Evolutionary conservation across 2,113 vertebrate genomes (phyloP), one percentile per base, ranked within the genome.

Genomic region (Bombycilla garrulus): DNA sequence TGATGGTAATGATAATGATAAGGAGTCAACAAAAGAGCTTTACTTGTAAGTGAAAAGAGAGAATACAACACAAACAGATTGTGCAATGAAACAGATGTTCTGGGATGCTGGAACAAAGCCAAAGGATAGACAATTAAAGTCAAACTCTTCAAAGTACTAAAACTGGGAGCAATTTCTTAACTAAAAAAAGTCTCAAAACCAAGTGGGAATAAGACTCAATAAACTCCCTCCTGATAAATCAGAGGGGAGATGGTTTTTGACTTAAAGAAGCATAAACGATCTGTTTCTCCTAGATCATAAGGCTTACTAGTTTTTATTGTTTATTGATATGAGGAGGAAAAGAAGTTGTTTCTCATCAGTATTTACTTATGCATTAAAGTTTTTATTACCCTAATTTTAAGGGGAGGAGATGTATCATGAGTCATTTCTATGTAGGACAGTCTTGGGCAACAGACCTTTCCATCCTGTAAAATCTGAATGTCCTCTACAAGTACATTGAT

Each of bases 341-440:
- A 60, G 3, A 65, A 85, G 33, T 71, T 92, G 40, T 74, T 94
- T 91, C 69, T 92, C 58, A 42, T 71, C 44, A 35, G 23, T 62
- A 82, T 56, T 88, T 74, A 48, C 40, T 85, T 84, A 29, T 64
- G 57, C 61, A 86, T 44, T 67, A 3, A 80, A 78, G 31, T 74
- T 91, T 89, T 91, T 91, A 77, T 66, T 93, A 40, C 86, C 73
- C 74, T 72, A 58, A 81, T 79, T 71, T 73, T 65, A 74, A 74
- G 50, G 45, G 82, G 28, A 70, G 28, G 51, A 72, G 33, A 77
- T 84, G 56, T 7, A 70, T 44, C 2, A 17, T 28, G 21, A 92
- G 60, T 88, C 35, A 73, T 9, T 78, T 83, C 58, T 25, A 6
- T 48, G 57, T 36, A 83, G n/a, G 61, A 53, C 70, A 83, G 61